These are phyloP conservation scores for Aldrovandia affinis DNA, from an alignment of 2,797 vertebrate genomes.

Conservation along the genomic window DNA sequence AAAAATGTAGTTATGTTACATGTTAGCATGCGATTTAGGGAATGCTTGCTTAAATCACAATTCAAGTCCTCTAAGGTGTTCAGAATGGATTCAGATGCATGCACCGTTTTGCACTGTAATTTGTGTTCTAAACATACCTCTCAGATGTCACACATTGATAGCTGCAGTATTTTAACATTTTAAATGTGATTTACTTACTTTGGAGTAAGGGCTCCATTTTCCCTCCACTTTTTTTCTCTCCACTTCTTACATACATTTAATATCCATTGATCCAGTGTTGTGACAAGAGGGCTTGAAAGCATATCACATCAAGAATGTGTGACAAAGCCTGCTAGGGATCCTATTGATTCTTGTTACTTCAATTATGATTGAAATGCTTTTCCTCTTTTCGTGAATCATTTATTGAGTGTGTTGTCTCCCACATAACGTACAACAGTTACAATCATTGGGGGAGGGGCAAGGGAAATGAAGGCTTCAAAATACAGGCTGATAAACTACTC, in stretches of 20 bases:
- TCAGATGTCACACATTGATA: conserved; percentile 1
- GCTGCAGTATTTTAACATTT: neutral
- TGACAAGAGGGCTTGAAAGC: neutral
- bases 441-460: neutral
- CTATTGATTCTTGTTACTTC: neutral
- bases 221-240: neutral
- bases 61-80: neutral
- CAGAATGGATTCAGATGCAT: neutral
- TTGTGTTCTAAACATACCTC: neutral
- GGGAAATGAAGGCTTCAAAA: neutral
- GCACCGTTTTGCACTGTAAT: neutral
- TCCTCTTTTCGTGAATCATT: neutral
- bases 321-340: neutral
- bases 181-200: no score
- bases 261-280: neutral
- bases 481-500: neutral
- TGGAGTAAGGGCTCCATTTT: no score
- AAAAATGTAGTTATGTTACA: neutral
- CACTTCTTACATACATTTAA: neutral
- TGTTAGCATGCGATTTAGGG: neutral
- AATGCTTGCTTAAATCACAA: neutral
- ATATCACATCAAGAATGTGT: neutral
- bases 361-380: neutral
- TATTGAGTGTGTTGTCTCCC: neutral
- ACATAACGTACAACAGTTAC: neutral